These are phyloP conservation scores for Acanthaster planci DNA, from an alignment of 35 echinoderm and acorn worm species.

Conservation along the genomic window DNA sequence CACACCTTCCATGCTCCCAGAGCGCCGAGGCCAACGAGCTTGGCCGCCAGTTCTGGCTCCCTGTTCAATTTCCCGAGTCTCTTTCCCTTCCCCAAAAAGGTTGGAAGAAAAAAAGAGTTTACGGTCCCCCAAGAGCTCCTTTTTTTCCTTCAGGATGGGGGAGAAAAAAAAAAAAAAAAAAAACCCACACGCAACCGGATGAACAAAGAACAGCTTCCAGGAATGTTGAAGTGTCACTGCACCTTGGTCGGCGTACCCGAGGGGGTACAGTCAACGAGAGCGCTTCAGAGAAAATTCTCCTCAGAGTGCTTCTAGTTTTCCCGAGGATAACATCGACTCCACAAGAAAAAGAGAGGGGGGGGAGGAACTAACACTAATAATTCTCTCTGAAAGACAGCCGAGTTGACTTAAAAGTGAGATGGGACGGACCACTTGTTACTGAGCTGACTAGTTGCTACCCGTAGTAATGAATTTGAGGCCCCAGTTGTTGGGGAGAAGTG, in stretches of 20 bases:
- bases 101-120: too few relatives aligned
- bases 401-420: not conserved
- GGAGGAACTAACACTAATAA: not conserved
- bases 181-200: not conserved
- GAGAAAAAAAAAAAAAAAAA: too few relatives aligned
- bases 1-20: slow-evolving; percentile 31
- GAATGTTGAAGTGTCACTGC: not conserved
- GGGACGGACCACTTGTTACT: slow-evolving; percentile 41
- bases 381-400: not conserved
- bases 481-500: not conserved
- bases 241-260: not conserved
- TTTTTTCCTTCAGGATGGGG: too few relatives aligned
- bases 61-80: slow-evolving; percentile 29
- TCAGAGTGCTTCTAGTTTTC: too few relatives aligned
- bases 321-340: too few relatives aligned
- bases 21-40: not conserved
- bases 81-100: too few relatives aligned
- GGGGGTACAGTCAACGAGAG: too few relatives aligned
- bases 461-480: not conserved
- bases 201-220: not conserved
- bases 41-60: not conserved
- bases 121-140: too few relatives aligned
- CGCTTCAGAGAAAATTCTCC: too few relatives aligned
- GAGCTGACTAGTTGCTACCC: slow-evolving; percentile 18
- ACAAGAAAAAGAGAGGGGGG: too few relatives aligned